Base-by-base conservation (phyloP, 2,888 invertebrate species). In the Alloscopus bannaensis region DNA sequence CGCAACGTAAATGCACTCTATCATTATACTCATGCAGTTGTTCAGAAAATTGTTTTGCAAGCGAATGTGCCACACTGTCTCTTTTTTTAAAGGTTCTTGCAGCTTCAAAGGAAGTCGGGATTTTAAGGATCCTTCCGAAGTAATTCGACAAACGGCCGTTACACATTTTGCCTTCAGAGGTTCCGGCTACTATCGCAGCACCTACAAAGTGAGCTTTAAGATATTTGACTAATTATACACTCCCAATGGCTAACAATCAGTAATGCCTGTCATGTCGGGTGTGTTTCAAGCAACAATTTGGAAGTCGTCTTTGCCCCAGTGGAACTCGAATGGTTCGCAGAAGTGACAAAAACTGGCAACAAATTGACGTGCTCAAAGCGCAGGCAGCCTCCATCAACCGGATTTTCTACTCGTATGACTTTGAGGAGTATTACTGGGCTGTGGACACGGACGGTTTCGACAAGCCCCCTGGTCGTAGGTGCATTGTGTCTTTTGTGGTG, bases 211-310 rank as follows among this genome's bases (percentile, higher is more conserved):
- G 36, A 36, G 36, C 36, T 13, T 8, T 36, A 36, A 6, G 36
- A 8, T 36, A 8, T 36, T 36, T 36, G 36, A 8, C 36, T 36
- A 6, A 36, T 8, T 36, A 13, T 8, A 36, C 13, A 36, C 36
- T 36, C 13, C 13, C 36, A 8, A n/a, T n/a, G n/a, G n/a, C n/a
- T n/a, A n/a, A n/a, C n/a, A n/a, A n/a, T n/a, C n/a, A n/a, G n/a
- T 36, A 13, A 36, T 36, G 8, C 13, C 8, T 6, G 6, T 36
- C 6, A 36, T 36, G 36, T 36, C 8, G 8, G 13, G 13, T 13
- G 13, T 36, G 36, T 8, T 36, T 36, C 20, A 24, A 55, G 55
- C 36, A 36, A 36, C 55, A 24, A 26, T 55, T 55, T 55, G 55
- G 3, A 26, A 55, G 28, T 26, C 28, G 55, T 3, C 2, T 26